Evolutionary conservation across 37 sponge, comb jelly and placozoan genomes (phyloP), one percentile per base, ranked within the genome.

Genomic region (Diacarnus erythraeanus): DNA sequence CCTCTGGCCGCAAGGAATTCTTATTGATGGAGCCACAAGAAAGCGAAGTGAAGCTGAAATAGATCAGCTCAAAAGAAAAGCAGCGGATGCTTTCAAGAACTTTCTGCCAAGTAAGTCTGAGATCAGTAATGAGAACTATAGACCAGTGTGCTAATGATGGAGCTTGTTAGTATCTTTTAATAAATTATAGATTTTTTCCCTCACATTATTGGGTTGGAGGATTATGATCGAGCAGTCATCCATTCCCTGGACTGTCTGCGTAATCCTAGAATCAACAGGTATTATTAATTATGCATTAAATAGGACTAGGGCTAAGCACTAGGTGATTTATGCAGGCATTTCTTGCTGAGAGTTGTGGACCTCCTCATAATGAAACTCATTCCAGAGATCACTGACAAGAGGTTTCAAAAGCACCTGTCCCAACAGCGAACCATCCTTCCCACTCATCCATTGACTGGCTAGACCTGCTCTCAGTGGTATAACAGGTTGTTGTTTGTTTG

Each of bases 181-280:
- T n/a, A 57, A 8, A 18, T 30, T 80, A 10, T 66, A 92, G 92
- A 87, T 84, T 68, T 84, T 8, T 72, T 92, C 9, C 84, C 85
- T 36, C 78, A 65, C 35, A 30, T 92, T 18, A 70, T 92, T 69
- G 92, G 92, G 20, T 8, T 64, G 1, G 59, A 51, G 10, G 80
- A 76, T 35, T 87, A 83, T 70, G 71, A 79, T 54, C 26, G 27
- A 9, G 76, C 88, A 23, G 58, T 84, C 3, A 27, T 71, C 1
- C 92, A 87, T 54, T 84, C 81, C n/a, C 67, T 92, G 59, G 80
- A 87, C 21, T 87, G 85, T 44, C 34, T 92, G 57, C 72, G 84
- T 44, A 87, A 92, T 64, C 88, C 88, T 38, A 26, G 60, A 60
- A 72, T 92, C 3, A 92, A 87, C 78, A 83, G 81, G 92, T 92